These are phyloP conservation scores for Cactoblastis cactorum DNA, from an alignment of 2,888 invertebrate species.

Conservation along the genomic window DNA sequence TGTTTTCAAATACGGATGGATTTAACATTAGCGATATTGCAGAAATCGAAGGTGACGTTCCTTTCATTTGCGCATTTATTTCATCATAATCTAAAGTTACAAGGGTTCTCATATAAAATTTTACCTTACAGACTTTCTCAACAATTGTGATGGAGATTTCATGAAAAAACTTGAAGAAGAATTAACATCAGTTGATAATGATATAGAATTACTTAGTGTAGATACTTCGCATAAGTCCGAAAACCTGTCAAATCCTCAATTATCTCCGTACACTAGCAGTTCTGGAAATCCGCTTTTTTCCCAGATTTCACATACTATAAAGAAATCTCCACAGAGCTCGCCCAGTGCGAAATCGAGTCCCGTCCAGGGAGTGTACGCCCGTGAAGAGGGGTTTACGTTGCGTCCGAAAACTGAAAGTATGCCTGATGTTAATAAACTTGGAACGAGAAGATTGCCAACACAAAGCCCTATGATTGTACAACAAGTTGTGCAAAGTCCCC, in stretches of 20 bases:
- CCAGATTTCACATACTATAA: slow-evolving; percentile 51
- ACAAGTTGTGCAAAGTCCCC: slow-evolving; percentile 62
- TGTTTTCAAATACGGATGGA: slow-evolving; percentile 71
- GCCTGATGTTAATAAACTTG: slow-evolving; percentile 54
- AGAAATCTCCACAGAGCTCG: slow-evolving; percentile 32
- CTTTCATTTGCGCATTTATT: slow-evolving; percentile 13
- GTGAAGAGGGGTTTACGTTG: slow-evolving; percentile 55
- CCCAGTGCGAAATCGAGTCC: slow-evolving; percentile 47
- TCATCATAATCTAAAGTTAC: neutral
- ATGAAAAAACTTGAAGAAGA: slow-evolving; percentile 76
- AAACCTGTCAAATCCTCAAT: slow-evolving; percentile 45
- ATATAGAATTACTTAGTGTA: slow-evolving; percentile 47
- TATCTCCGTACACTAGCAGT: slow-evolving; percentile 43
- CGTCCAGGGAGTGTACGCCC: slow-evolving; percentile 45
- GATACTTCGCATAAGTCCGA: slow-evolving; percentile 51
- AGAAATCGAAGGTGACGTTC: slow-evolving; percentile 81
- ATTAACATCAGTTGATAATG: slow-evolving; percentile 53
- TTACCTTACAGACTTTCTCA: slow-evolving; percentile 79
- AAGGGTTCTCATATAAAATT: neutral
- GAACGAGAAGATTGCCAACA: slow-evolving; percentile 37
- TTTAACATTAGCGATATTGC: slow-evolving; percentile 84
- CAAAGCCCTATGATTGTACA: slow-evolving; percentile 63
- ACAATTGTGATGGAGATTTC: slow-evolving; percentile 83
- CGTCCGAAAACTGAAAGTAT: slow-evolving; percentile 36
- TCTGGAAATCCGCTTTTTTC: slow-evolving; percentile 64